phyloP scores from a whole-genome alignment of 37 sponge, comb jelly and placozoan genomes.

The Amphimedon queenslandica region DNA sequence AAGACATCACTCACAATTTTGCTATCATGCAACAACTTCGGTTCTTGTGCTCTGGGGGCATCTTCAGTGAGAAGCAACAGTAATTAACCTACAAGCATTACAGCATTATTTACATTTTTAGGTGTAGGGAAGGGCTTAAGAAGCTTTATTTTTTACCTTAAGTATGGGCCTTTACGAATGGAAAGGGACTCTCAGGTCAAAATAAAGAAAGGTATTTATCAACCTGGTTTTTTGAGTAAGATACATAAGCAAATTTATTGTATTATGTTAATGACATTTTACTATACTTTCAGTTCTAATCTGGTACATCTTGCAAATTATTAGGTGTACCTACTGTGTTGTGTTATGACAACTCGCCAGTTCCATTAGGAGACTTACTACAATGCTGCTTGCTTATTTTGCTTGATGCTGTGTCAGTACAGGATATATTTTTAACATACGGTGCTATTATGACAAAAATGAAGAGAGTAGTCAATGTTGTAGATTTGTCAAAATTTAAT shows the following conservation, averaged over 20 bases:
- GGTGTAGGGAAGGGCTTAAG: too few relatives aligned
- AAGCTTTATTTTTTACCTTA: too few relatives aligned
- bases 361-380: neutral
- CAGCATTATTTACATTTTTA: neutral
- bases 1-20: slow-evolving; percentile 37
- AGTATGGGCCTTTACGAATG: neutral
- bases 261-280: too few relatives aligned
- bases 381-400: neutral
- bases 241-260: neutral
- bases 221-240: too few relatives aligned
- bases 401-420: neutral
- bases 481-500: neutral
- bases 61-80: too few relatives aligned
- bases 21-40: slow-evolving; percentile 1
- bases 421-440: neutral
- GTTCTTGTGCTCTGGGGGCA: slow-evolving; percentile 14
- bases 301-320: neutral
- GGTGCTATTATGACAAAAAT: too few relatives aligned
- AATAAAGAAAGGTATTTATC: neutral
- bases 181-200: neutral
- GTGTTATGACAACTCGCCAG: neutral
- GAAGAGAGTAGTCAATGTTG: too few relatives aligned
- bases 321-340: neutral
- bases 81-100: too few relatives aligned
- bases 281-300: neutral